Base-by-base conservation (phyloP, 92 coral and sea anemone genomes). In the Porites divaricata region DNA sequence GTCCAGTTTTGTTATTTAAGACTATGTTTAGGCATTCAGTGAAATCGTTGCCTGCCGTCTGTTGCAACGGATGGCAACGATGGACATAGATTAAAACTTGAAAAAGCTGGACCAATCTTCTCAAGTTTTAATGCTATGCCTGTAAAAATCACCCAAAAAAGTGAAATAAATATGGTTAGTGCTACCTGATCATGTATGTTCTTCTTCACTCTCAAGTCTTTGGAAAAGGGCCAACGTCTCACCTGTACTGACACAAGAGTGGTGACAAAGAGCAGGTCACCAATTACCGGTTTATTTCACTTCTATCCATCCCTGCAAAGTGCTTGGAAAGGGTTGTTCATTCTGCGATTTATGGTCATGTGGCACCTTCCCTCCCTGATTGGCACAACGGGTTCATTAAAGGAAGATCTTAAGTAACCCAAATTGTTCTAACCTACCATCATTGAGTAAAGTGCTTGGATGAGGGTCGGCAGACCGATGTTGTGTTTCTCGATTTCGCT, bases 381-480 rank as follows among this genome's bases (percentile, higher is more conserved):
- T 58, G 68, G 70, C 81, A 76, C 8, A 70, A 76, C 26, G 56
- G 70, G 1, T 76, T 75, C 19, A 35, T 71, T 1, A 71, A 56
- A 15, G 67, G 51, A 4, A 56, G 67, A 21, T 75, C 80, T 26
- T 75, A 67, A 6, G 17, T 20, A 12, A 75, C 80, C n/a, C 80
- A 53, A 9, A 67, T 75, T 1, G 54, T 25, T 11, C 53, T 75
- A 0, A 53, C 66, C n/a, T 52, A 52, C 50, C 79, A 75, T 75
- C 80, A 75, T 2, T 75, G 80, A 67, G 63, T 67, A 11, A 75
- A 56, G 15, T 50, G 67, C 8, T 28, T 56, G 50, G 79, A 75
- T 75, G 51, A 54, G 19, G 78, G 79, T 48, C 23, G 24, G 20
- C 76, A 71, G 58, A 50, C 45, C 4, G 76, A 28, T 71, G 76